Evolutionary conservation across 2,113 vertebrate species (phyloP).

Genomic region (Psittacara wagleri): DNA sequence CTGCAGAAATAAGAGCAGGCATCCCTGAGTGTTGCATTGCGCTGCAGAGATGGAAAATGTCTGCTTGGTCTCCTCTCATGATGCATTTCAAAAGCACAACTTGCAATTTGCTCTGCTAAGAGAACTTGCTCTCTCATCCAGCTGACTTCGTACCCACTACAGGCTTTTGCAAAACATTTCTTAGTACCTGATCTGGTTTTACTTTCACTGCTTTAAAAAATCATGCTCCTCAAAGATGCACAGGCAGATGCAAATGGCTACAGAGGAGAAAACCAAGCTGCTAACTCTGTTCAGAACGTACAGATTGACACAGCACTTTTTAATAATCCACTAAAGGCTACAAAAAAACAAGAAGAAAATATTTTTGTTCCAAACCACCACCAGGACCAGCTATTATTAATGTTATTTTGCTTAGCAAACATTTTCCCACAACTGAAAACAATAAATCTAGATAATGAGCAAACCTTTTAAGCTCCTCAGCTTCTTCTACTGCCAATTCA

Average conservation of each 20-base stretch:
- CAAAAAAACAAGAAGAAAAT: conserved; percentile 28
- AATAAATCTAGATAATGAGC: conserved; percentile 70
- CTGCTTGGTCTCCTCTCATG: background rate
- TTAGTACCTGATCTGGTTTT: background rate
- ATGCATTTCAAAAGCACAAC: background rate
- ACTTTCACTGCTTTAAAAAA: background rate
- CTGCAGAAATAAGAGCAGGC: background rate
- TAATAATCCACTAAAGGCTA: conserved; percentile 8
- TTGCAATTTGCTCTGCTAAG: background rate
- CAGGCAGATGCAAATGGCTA: background rate
- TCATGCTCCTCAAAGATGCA: background rate
- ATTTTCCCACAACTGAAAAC: conserved; percentile 42
- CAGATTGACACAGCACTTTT: background rate
- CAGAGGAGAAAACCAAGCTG: background rate
- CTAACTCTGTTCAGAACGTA: background rate
- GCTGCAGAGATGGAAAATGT: background rate
- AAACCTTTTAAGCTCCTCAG: conserved; percentile 46
- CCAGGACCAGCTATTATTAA: background rate
- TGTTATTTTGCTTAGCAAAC: conserved; percentile 64
- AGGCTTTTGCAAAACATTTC: background rate
- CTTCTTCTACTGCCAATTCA: conserved; percentile 48
- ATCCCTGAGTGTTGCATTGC: background rate
- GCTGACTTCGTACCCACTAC: background rate
- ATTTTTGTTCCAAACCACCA: background rate
- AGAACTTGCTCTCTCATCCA: background rate